Evolutionary conservation across 1,140 invertebrate genomes (phyloP).

Genomic region (Pogonognathellus flavescens): DNA sequence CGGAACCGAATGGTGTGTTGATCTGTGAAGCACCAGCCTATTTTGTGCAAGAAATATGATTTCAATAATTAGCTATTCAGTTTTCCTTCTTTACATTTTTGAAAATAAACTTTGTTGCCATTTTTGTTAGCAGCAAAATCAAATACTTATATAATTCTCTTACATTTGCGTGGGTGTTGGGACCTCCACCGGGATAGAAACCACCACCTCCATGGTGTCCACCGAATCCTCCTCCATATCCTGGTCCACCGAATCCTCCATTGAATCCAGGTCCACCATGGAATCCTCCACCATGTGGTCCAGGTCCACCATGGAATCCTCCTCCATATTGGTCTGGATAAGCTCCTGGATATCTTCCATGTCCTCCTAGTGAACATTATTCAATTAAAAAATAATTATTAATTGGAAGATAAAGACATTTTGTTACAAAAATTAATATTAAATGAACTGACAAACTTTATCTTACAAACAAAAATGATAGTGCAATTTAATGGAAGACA

Average conservation of each 20-base stretch:
- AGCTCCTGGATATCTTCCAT: not conserved
- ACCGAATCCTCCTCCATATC: slow-evolving; percentile 3
- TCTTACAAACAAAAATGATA: too few species aligned
- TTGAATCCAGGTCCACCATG: not conserved
- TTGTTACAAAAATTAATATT: too few species aligned
- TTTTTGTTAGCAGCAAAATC: too few species aligned
- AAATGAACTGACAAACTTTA: too few species aligned
- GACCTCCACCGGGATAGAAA: not conserved
- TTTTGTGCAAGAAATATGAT: too few species aligned
- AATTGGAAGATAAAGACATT: too few species aligned
- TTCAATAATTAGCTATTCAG: not conserved
- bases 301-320: too few species aligned
- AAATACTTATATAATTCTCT: not conserved
- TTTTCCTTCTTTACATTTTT: not conserved
- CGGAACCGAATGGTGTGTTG: not conserved
- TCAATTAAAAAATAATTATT: too few species aligned
- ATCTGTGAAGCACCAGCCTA: not conserved
- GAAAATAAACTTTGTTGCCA: not conserved
- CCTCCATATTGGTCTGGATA: not conserved
- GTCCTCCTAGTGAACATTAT: not conserved
- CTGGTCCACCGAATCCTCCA: slow-evolving; percentile 28
- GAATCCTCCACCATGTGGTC: not conserved
- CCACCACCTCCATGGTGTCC: not conserved
- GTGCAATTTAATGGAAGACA: too few species aligned
- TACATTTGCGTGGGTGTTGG: not conserved